These are phyloP conservation scores for Drosophila mayaguana DNA, from an alignment of 2,888 invertebrate species.

Conservation along the genomic window DNA sequence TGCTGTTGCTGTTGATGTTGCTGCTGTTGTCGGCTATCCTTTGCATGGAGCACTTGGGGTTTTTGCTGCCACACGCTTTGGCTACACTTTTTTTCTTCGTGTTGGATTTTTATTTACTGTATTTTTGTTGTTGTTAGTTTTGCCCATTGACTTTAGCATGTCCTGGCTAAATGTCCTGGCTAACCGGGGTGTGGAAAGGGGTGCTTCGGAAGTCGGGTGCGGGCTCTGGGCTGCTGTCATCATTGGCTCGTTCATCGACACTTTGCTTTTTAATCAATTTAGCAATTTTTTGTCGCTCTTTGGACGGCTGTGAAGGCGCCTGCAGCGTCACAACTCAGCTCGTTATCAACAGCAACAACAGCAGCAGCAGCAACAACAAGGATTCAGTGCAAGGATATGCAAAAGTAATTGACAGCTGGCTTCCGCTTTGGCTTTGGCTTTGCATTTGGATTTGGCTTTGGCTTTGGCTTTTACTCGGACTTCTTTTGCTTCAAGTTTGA, in stretches of 20 bases:
- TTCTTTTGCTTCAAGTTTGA: conserved; percentile 28
- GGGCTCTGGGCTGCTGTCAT: conserved; percentile 66
- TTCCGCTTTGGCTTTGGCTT: conserved; percentile 28
- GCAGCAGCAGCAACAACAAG: conserved; percentile 18
- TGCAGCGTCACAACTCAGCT: conserved; percentile 41
- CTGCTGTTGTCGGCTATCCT: conserved; percentile 27
- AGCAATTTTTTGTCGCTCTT: conserved; percentile 64
- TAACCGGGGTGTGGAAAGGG: background rate
- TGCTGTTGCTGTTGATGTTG: conserved; percentile 5
- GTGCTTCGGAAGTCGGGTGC: background rate
- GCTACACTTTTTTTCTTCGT: background rate
- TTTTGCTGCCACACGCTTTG: conserved; percentile 19
- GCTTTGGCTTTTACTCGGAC: conserved; percentile 4
- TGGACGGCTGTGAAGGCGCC: conserved; percentile 25
- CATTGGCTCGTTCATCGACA: conserved; percentile 80
- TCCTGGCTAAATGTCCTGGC: conserved; percentile 46
- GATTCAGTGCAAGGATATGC: conserved; percentile 56
- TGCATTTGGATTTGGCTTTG: conserved; percentile 14
- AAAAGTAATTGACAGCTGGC: conserved; percentile 73
- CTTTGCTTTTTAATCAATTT: conserved; percentile 83
- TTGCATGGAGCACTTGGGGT: conserved; percentile 33
- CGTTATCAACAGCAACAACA: conserved; percentile 45
- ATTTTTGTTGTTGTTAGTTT: conserved; percentile 10
- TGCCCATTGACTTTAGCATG: conserved; percentile 56
- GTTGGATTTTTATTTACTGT: background rate